Conservation (phyloP, 2,797 vertebrate genomes). For the Gadopsis marmoratus region DNA sequence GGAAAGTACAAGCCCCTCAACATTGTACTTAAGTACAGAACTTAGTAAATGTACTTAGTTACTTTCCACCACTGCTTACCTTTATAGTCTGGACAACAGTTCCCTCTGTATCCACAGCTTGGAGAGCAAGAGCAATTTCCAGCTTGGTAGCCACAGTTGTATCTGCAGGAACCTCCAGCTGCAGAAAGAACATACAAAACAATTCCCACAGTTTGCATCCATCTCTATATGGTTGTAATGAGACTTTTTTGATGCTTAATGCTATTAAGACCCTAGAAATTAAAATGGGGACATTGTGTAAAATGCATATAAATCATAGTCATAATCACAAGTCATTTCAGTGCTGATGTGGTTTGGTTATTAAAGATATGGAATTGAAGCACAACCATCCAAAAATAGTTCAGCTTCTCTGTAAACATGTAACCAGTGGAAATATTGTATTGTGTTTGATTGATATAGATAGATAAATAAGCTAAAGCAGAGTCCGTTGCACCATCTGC, state of each 20-base stretch:
- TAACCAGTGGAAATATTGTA: not conserved
- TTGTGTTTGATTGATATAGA: too few species aligned
- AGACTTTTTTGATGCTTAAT: not conserved
- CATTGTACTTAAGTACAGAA: not conserved
- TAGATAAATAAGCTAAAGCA: too few species aligned
- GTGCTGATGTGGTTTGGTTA: not conserved
- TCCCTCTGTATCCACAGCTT: slow-evolving; percentile 51
- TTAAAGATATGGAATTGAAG: too few species aligned
- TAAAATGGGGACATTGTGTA: not conserved
- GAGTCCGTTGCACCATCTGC: too few species aligned
- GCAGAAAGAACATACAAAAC: not conserved
- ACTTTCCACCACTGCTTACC: slow-evolving; percentile 31
- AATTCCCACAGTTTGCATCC: not conserved
- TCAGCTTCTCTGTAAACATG: not conserved
- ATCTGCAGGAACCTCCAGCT: slow-evolving; percentile 45
- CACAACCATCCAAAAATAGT: too few species aligned
- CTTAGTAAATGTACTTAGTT: not conserved
- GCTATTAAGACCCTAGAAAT: not conserved
- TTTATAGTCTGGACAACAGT: slow-evolving; percentile 66
- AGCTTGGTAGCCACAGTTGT: slow-evolving; percentile 56
- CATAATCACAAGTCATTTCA: not conserved
- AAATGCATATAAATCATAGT: not conserved
- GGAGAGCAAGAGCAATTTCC: slow-evolving; percentile 62
- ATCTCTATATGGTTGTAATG: not conserved
- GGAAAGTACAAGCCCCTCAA: not conserved